Evolutionary conservation across 2,888 invertebrate genomes (phyloP).

Genomic region (Cotesia congregata): DNA sequence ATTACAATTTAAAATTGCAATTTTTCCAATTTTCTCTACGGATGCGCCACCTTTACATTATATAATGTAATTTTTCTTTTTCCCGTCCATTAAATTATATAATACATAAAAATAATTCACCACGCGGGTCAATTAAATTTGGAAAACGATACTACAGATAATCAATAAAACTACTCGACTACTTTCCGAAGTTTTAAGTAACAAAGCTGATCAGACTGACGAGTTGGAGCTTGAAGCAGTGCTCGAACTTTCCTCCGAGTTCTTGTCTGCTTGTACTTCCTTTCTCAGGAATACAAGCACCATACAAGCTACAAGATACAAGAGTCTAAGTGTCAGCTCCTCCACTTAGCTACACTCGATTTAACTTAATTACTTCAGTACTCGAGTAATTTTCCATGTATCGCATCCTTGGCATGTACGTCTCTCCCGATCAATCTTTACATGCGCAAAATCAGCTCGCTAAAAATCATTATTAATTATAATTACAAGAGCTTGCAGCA

Average conservation of each 20-base stretch:
- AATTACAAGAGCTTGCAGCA: too few species aligned
- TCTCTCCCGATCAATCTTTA: background rate
- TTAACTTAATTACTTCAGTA: slow-evolving; percentile 33
- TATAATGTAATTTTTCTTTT: too few species aligned
- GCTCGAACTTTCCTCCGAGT: background rate
- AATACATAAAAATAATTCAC: background rate
- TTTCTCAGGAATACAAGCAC: too few species aligned
- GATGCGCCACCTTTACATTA: too few species aligned
- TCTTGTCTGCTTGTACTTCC: too few species aligned
- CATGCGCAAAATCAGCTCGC: too few species aligned
- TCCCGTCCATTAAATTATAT: too few species aligned
- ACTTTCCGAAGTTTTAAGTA: background rate
- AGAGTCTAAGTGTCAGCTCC: background rate
- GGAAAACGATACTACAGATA: background rate
- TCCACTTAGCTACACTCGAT: slow-evolving; percentile 8
- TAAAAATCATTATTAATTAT: too few species aligned
- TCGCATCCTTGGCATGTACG: background rate
- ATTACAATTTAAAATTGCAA: too few species aligned
- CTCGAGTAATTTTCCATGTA: slow-evolving; percentile 32
- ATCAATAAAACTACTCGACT: background rate
- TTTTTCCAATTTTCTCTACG: too few species aligned
- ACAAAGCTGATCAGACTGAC: slow-evolving; percentile 9
- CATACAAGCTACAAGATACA: background rate
- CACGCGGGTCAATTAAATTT: background rate
- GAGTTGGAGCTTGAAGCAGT: background rate